Conservation (phyloP, 2,113 vertebrate species). For the Glareola pratincola region DNA sequence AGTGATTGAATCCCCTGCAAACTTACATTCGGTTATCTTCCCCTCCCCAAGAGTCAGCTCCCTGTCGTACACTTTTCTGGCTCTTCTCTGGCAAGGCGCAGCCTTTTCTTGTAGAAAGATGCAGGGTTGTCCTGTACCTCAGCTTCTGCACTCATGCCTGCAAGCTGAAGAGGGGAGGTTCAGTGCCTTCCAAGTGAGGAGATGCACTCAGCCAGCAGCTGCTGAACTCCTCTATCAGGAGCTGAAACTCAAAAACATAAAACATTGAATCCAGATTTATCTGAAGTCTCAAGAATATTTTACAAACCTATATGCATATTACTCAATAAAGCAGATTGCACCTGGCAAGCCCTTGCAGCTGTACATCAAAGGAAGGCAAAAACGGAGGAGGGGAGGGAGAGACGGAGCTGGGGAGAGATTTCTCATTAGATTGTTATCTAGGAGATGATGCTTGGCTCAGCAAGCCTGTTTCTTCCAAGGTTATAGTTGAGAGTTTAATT, state of each 20-base stretch:
- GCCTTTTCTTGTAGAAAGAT: background rate
- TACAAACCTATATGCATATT: background rate
- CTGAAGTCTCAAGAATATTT: background rate
- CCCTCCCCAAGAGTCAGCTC: background rate
- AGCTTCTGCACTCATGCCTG: background rate
- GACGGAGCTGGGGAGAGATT: background rate
- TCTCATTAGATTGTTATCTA: constrained; percentile 35
- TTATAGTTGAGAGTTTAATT: background rate
- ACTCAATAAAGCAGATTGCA: background rate
- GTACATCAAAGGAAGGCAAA: constrained; percentile 18
- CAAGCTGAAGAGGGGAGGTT: background rate
- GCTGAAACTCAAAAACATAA: background rate
- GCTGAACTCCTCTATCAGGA: background rate
- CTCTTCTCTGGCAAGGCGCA: background rate
- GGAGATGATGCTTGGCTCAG: constrained; percentile 13
- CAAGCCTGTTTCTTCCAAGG: constrained; percentile 1
- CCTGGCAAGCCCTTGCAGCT: constrained; percentile 34
- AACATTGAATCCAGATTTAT: background rate
- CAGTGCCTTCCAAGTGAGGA: background rate
- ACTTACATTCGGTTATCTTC: background rate
- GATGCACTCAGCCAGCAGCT: background rate
- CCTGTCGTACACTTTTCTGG: background rate
- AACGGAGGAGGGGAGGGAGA: background rate
- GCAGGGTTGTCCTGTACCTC: background rate
- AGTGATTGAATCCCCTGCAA: background rate